Evolutionary conservation across 2,888 invertebrate species (phyloP).

Genomic region (Diabrotica balteata): DNA sequence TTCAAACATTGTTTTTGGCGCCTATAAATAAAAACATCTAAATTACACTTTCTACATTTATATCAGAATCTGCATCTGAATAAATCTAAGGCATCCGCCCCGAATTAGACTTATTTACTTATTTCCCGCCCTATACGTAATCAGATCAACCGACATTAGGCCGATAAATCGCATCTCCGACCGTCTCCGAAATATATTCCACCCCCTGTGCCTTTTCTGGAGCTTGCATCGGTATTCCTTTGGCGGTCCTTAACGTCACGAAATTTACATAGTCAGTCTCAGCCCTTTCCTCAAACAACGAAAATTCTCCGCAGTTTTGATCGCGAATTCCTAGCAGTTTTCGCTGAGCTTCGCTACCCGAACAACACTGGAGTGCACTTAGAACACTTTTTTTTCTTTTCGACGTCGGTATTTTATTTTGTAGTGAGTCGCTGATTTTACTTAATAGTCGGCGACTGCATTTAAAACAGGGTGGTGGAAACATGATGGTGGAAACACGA

Average conservation of each 20-base stretch:
- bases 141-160: conserved; percentile 30
- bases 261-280: conserved; percentile 42
- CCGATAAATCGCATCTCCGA: conserved; percentile 26
- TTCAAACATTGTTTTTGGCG: no score
- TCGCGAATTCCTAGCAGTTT: conserved; percentile 39
- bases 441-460: conserved; percentile 24
- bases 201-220: conserved; percentile 19
- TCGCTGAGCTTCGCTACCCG: conserved; percentile 40
- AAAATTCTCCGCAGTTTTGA: conserved; percentile 40
- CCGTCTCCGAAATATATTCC: conserved; percentile 31
- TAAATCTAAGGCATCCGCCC: conserved; percentile 4
- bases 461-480: no score
- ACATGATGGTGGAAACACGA: no score
- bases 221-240: conserved; percentile 36
- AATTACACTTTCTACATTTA: no score
- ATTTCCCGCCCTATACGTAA: conserved; percentile 27
- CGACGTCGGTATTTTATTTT: conserved; percentile 29
- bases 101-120: conserved; percentile 24
- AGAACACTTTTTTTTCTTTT: conserved; percentile 30
- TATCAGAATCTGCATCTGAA: no score
- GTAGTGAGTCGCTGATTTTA: conserved; percentile 30
- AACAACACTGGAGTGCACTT: conserved; percentile 44
- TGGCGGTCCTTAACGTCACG: conserved; percentile 27
- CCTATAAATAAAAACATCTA: no score
- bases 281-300: conserved; percentile 36